Evolutionary conservation across 2,113 vertebrate genomes (phyloP).

Genomic region (Chrysemys picta): DNA sequence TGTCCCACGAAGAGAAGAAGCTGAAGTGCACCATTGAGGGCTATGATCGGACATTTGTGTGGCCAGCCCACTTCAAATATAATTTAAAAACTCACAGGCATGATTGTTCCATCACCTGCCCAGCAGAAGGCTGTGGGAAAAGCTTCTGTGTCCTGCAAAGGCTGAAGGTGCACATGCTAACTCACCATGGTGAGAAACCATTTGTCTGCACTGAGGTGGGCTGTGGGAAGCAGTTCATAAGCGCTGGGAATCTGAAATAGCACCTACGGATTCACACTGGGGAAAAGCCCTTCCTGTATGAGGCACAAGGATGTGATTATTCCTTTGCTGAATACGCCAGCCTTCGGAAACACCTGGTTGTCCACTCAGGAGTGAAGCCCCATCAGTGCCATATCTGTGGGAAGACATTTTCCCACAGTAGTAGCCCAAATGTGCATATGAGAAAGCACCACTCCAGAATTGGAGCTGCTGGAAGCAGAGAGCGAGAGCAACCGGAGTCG

Average conservation of each 20-base stretch:
- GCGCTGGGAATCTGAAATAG: slow-evolving; percentile 97
- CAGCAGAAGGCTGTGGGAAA: slow-evolving; percentile 96
- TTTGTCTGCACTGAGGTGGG: slow-evolving; percentile 93
- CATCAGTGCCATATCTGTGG: slow-evolving; percentile 95
- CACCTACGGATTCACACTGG: slow-evolving; percentile 95
- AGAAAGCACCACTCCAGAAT: slow-evolving; percentile 89
- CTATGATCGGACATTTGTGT: slow-evolving; percentile 94
- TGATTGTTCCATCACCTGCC: slow-evolving; percentile 93
- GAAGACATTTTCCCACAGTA: slow-evolving; percentile 97
- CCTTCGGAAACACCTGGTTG: slow-evolving; percentile 97
- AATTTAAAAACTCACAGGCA: slow-evolving; percentile 98
- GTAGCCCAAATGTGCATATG: slow-evolving; percentile 97
- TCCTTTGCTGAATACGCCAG: slow-evolving; percentile 98
- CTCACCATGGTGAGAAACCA: slow-evolving; percentile 97
- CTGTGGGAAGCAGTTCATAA: slow-evolving; percentile 97
- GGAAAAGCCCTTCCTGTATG: slow-evolving; percentile 96
- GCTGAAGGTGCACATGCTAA: slow-evolving; percentile 98
- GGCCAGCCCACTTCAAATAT: slow-evolving; percentile 97
- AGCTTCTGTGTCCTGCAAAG: slow-evolving; percentile 98
- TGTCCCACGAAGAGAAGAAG: slow-evolving; percentile 87
- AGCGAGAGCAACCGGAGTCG: slow-evolving; percentile 84
- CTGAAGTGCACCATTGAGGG: slow-evolving; percentile 95
- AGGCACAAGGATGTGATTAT: slow-evolving; percentile 94
- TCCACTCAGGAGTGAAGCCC: slow-evolving; percentile 98
- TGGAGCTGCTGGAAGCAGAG: slow-evolving; percentile 79